Conservation (phyloP, 2,797 vertebrate species). For the Anableps anableps region DNA sequence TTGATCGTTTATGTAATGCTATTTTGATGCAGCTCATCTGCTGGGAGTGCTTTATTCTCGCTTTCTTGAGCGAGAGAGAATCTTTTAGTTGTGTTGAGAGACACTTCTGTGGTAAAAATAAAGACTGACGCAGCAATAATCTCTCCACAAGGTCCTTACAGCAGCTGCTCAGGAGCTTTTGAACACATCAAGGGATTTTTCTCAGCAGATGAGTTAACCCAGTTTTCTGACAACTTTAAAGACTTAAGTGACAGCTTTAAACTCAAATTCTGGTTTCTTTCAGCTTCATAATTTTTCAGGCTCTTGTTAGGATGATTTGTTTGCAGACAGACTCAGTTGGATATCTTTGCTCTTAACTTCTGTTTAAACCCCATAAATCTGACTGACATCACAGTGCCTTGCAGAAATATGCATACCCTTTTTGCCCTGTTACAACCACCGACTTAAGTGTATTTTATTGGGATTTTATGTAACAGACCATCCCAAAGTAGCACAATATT, state of each 20-base stretch:
- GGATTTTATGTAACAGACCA: neutral
- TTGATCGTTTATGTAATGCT: slow-evolving; percentile 31
- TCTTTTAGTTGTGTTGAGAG: neutral
- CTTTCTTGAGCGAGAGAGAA: slow-evolving; percentile 6
- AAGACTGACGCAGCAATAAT: neutral
- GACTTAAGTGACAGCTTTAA: slow-evolving; percentile 15
- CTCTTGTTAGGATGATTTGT: neutral
- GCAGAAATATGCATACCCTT: neutral
- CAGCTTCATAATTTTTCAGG: slow-evolving; percentile 1
- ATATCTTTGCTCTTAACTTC: slow-evolving; percentile 25
- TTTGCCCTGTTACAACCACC: neutral
- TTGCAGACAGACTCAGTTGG: neutral
- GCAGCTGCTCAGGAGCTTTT: slow-evolving; percentile 3
- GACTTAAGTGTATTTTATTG: neutral
- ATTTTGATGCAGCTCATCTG: slow-evolving; percentile 28
- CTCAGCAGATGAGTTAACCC: neutral
- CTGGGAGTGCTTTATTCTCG: slow-evolving; percentile 14
- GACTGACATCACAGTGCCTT: slow-evolving; percentile 8
- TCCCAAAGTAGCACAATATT: neutral
- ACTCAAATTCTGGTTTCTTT: slow-evolving; percentile 3
- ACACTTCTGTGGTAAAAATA: neutral
- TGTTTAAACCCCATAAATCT: slow-evolving; percentile 27
- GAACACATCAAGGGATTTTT: neutral
- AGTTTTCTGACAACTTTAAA: slow-evolving; percentile 13
- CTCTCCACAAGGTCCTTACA: neutral